Base-by-base conservation (phyloP, 2,888 invertebrate genomes). In the Sinohyriopsis cumingii region DNA sequence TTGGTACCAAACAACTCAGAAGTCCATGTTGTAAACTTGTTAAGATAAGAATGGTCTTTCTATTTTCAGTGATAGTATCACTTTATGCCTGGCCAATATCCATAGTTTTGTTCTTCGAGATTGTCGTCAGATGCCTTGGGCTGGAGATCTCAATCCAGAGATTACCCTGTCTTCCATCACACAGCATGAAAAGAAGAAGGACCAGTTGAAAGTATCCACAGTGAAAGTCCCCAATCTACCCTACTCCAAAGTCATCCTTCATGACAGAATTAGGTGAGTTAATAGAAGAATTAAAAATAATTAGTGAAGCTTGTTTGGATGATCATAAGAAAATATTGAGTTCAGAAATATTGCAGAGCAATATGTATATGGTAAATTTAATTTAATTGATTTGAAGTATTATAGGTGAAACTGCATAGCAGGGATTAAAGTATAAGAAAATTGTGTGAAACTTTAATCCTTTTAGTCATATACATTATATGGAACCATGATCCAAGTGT, bases 71-170 rank as follows among this genome's bases (percentile, higher is more conserved):
- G 86, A 85, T 67, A 83, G 80, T 69, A 83, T 90, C 68, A 85
- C 85, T 19, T 84, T 83, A 1, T 86, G 87, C 61, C 73, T 89
- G 73, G 88, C 89, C 67, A 89, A 90, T 81, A 89, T 89, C 68
- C 89, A 90, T 80, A 87, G 87, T 75, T 87, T 83, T 76, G 86
- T 89, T 62, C 76, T 90, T 75, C 76, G 84, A 33, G 89, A 89
- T 76, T 89, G 89, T 75, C 83, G 86, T 45, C 90, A 89, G 82
- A 84, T 87, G 71, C 84, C 86, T 5, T 89, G 89, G 88, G 88
- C 89, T 7, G 90, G 90, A 24, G 87, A 87, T 65, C 73, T 86
- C 33, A 82, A 78, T 57, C 80, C 85, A 3, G 86, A 88, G 65
- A 83, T 89, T 61, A 75, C 75, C 0, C 71, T 88, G 71, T 83